phyloP scores from a whole-genome alignment of 2,797 vertebrate genomes.

The Helostoma temminkii region DNA sequence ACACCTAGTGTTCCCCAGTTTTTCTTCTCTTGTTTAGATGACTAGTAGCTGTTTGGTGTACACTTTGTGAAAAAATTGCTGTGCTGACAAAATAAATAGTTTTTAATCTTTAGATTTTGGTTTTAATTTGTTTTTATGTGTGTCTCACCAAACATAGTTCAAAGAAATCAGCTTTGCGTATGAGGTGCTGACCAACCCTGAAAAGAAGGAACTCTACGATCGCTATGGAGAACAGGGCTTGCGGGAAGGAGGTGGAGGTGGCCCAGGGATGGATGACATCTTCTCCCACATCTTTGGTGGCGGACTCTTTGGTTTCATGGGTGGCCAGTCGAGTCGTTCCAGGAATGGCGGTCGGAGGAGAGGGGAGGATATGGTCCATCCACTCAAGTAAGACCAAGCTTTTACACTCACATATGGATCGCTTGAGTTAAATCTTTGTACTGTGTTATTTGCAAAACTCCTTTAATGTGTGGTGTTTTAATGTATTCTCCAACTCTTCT shows the following conservation, averaged over 20 bases:
- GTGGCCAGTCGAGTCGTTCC: conserved; percentile 91
- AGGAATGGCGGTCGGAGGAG: conserved; percentile 95
- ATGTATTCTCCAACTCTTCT: neutral
- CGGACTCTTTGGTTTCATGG: conserved; percentile 97
- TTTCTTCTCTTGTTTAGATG: neutral
- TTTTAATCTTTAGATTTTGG: neutral
- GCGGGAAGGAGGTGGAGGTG: conserved; percentile 95
- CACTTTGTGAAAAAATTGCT: neutral
- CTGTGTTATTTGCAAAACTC: neutral
- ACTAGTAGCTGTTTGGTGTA: neutral
- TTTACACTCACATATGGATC: neutral
- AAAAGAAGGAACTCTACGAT: conserved; percentile 97
- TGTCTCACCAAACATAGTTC: conserved; percentile 84
- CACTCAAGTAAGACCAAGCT: conserved; percentile 89
- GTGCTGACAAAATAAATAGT: neutral
- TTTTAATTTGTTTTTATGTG: neutral
- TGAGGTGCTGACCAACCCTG: conserved; percentile 95
- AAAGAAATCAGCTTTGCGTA: conserved; percentile 99
- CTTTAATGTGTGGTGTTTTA: neutral
- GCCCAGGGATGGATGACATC: conserved; percentile 97
- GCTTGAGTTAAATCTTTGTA: neutral
- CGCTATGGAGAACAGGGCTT: conserved; percentile 97
- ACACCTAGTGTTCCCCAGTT: neutral
- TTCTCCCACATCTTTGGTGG: conserved; percentile 99
- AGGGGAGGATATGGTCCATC: conserved; percentile 99